Evolutionary conservation across 1,140 invertebrate species (phyloP).

Genomic region (Marisa cornuarietis): DNA sequence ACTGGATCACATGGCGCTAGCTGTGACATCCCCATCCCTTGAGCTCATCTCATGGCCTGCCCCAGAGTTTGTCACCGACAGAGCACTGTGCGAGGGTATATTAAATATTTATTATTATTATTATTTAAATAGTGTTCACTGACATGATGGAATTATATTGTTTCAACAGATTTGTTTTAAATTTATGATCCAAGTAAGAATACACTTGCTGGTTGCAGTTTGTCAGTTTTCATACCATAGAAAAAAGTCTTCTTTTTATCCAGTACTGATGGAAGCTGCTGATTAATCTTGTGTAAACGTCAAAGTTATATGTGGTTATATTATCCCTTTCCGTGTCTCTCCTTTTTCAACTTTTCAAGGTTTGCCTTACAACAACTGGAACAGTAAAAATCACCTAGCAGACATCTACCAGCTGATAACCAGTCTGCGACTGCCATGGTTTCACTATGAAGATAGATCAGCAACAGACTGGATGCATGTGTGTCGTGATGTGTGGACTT

Average conservation of each 20-base stretch:
- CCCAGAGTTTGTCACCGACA: slow-evolving; percentile 39
- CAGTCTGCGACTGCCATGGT: slow-evolving; percentile 47
- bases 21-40: slow-evolving; percentile 31
- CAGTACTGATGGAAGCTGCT: too few relatives aligned
- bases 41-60: slow-evolving; percentile 49
- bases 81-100: slow-evolving; percentile 4
- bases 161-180: not conserved
- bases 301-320: too few relatives aligned
- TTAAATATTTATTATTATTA: not conserved
- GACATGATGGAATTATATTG: too few relatives aligned
- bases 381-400: slow-evolving; percentile 40
- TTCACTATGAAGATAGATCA: slow-evolving; percentile 37
- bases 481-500: slow-evolving; percentile 51
- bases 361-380: slow-evolving; percentile 41
- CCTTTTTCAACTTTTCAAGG: not conserved
- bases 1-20: slow-evolving; percentile 41
- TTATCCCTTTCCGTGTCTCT: too few relatives aligned
- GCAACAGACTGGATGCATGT: slow-evolving; percentile 41
- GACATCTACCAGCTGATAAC: slow-evolving; percentile 36
- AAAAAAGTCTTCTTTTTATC: too few relatives aligned
- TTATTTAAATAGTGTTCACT: not conserved
- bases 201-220: too few relatives aligned
- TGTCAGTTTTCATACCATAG: too few relatives aligned
- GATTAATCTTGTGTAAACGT: too few relatives aligned
- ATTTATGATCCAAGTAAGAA: not conserved